Percentiles rank a stretch among this genome's conserved stretches.
phyloP scores from a whole-genome alignment of 2,888 invertebrate genomes.

The Tanypteryx hageni region DNA sequence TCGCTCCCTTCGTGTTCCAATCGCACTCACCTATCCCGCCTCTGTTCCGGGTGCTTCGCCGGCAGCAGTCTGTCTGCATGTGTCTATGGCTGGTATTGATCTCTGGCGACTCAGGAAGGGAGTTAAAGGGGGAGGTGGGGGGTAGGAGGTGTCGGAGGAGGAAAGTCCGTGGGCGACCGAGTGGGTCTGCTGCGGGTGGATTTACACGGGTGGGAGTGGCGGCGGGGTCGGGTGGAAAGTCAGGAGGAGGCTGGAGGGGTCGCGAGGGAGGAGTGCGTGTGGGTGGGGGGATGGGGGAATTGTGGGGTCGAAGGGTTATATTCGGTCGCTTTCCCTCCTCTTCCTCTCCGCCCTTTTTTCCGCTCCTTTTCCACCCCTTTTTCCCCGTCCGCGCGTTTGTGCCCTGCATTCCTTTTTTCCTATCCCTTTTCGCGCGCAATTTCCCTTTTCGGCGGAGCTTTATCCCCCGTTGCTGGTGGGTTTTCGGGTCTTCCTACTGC shows the following conservation, averaged over 20 bases:
- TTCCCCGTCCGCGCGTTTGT: not conserved
- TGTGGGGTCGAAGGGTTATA: not conserved
- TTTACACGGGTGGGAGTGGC: conserved; percentile 10
- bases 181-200: conserved; percentile 2
- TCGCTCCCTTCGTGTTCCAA: conserved; percentile 20
- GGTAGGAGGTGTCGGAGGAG: not conserved
- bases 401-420: too few relatives aligned
- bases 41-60: conserved; percentile 38
- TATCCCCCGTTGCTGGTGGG: too few relatives aligned
- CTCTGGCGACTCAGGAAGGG: conserved; percentile 45
- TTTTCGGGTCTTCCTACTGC: too few relatives aligned
- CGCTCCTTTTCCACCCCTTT: not conserved
- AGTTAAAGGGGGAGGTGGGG: too few relatives aligned
- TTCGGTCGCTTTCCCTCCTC: not conserved
- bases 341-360: not conserved
- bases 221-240: not conserved
- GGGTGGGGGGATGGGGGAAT: not conserved
- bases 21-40: not conserved
- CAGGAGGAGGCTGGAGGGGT: not conserved
- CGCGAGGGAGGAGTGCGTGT: not conserved
- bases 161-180: not conserved
- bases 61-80: conserved; percentile 63
- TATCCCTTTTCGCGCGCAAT: too few relatives aligned
- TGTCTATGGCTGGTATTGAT: conserved; percentile 61
- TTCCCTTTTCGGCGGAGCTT: too few relatives aligned